Evolutionary conservation across 2,113 vertebrate genomes (phyloP), one percentile per base, ranked within the genome.

Genomic region (Mobula hypostoma): DNA sequence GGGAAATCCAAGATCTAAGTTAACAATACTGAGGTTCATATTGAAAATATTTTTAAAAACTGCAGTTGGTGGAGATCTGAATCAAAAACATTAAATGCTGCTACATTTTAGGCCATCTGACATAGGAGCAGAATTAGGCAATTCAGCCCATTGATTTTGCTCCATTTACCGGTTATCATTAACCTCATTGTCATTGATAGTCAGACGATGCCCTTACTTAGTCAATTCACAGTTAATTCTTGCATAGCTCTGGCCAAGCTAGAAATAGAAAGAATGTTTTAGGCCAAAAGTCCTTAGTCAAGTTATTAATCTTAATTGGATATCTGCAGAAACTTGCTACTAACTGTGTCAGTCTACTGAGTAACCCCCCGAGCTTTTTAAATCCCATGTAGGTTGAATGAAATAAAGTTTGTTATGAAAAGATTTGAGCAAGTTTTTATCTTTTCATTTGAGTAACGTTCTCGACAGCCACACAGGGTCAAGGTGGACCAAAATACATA

Each of bases 401-500:
- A 12, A 85, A 11, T 29, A 27, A 85, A 85, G 14, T 32, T 32
- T 88, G 58, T 61, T 24, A 32, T 88, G 29, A 14, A 29, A 88
- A n/a, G 85, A 24, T 17, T 63, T 58, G 58, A 58, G 63, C 61
- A 29, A 88, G 27, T 1, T 66, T 90, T 32, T 8, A 66, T 14
- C 48, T 85, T 58, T 85, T 61, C 12, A 61, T 27, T 61, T 17
- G 6, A 8, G 85, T 32, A n/a, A 66, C 66, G 29, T 66, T 68
- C 14, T 15, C 32, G 85, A 90, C n/a, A 90, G 29, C 85, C 12
- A 66, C 19, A 29, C 61, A 90, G 63, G n/a, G 66, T 19, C 85
- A 68, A 63, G 29, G 56, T 29, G 66, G 85, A 90, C 61, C 61
- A 90, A 90, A 90, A n/a, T 90, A 90, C 85, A 90, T 32, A 90